Conservation (phyloP, 2,888 invertebrate species). For the Uloborus plumipes region DNA sequence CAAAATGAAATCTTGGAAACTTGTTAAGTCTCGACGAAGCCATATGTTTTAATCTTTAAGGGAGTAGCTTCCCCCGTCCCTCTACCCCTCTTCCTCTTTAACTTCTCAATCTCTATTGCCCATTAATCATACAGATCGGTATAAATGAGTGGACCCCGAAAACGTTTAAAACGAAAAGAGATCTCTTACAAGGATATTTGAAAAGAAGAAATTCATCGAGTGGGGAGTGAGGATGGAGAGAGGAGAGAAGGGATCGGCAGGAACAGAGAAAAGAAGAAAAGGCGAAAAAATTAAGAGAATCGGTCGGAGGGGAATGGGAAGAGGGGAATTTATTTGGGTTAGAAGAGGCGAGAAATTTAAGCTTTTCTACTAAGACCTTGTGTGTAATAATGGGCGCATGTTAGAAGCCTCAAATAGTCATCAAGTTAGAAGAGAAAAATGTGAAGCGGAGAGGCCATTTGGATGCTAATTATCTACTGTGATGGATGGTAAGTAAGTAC, state of each 20-base stretch:
- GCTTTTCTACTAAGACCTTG: constrained; percentile 60
- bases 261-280: constrained; percentile 2
- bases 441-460: constrained; percentile 61
- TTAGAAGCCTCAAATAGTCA: constrained; percentile 63
- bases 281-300: constrained; percentile 11
- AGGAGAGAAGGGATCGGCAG: background rate
- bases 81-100: constrained; percentile 22
- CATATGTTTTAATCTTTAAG: constrained; percentile 63
- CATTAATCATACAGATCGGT: constrained; percentile 58
- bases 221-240: constrained; percentile 4
- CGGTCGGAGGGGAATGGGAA: background rate
- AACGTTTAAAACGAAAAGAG: constrained; percentile 59
- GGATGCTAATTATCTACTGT: constrained; percentile 62
- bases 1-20: constrained; percentile 64
- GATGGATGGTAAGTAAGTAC: constrained; percentile 63
- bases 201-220: constrained; percentile 43
- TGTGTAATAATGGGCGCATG: constrained; percentile 62
- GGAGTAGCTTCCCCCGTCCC: constrained; percentile 9
- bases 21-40: constrained; percentile 58
- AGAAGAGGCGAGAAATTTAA: constrained; percentile 58
- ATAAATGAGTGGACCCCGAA: constrained; percentile 44
- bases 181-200: constrained; percentile 46
- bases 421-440: constrained; percentile 62
- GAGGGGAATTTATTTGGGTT: constrained; percentile 50
- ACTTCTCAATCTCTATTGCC: constrained; percentile 46